Evolutionary conservation across 2,113 vertebrate species (phyloP).

Genomic region (Pangasianodon hypophthalmus): DNA sequence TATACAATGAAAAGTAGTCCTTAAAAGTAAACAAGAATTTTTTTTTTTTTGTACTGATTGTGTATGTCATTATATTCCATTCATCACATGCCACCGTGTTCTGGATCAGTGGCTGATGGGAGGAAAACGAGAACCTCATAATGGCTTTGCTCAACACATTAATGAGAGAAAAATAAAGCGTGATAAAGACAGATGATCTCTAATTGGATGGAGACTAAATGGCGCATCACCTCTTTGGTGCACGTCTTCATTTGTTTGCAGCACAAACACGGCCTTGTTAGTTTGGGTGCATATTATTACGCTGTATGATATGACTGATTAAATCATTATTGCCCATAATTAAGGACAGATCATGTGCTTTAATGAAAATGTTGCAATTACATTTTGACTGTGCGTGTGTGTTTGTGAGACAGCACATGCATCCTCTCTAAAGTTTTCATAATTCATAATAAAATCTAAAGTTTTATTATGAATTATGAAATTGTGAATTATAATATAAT

Average conservation of each 20-base stretch:
- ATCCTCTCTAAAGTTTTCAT: neutral
- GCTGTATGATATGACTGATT: slow-evolving; percentile 34
- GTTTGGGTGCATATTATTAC: slow-evolving; percentile 25
- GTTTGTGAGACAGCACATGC: neutral
- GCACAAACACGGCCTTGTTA: neutral
- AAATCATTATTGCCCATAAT: slow-evolving; percentile 34
- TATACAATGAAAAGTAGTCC: neutral
- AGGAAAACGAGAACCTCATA: slow-evolving; percentile 38
- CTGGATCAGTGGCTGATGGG: slow-evolving; percentile 31
- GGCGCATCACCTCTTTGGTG: slow-evolving; percentile 30
- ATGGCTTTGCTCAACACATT: slow-evolving; percentile 36
- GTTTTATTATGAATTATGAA: too few relatives aligned
- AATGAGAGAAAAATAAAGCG: slow-evolving; percentile 35
- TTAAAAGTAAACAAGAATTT: neutral
- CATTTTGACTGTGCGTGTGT: neutral
- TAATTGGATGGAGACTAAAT: slow-evolving; percentile 49
- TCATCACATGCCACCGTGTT: slow-evolving; percentile 22
- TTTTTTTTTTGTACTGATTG: slow-evolving; percentile 18
- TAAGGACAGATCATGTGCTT: slow-evolving; percentile 27
- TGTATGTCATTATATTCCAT: slow-evolving; percentile 43
- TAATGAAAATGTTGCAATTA: slow-evolving; percentile 12
- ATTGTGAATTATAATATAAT: too few relatives aligned
- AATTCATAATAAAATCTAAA: neutral
- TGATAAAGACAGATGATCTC: slow-evolving; percentile 45
- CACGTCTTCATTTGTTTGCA: slow-evolving; percentile 37